A percentile compares a stretch with the other conserved stretches of the same genome.
Evolutionary conservation across 2,888 invertebrate species (phyloP).

Genomic region (Euplexia lucipara): DNA sequence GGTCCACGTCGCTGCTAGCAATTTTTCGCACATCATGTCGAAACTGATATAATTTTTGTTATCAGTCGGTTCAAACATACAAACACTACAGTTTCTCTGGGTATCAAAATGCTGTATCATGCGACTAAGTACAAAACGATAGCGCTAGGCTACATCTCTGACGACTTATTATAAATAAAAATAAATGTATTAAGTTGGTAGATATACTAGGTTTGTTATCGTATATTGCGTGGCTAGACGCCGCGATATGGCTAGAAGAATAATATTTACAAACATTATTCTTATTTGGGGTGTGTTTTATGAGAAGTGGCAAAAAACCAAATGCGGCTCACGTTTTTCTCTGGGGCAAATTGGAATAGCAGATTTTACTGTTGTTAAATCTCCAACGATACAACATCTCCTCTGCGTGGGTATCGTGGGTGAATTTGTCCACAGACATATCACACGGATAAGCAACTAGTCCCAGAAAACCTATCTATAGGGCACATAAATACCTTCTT

Average conservation of each 20-base stretch:
- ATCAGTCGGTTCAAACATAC: conserved; percentile 58
- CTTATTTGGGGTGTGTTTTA: too few relatives aligned
- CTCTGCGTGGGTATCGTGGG: neutral
- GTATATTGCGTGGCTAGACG: conserved; percentile 51
- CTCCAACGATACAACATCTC: neutral
- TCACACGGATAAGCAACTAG: neutral
- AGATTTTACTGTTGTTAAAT: conserved; percentile 1
- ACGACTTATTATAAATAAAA: conserved; percentile 42
- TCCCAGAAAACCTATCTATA: neutral
- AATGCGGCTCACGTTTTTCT: neutral
- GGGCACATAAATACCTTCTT: neutral
- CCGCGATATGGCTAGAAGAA: conserved; percentile 31
- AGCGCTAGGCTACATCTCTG: conserved; percentile 47
- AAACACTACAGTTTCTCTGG: conserved; percentile 53
- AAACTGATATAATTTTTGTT: conserved; percentile 60
- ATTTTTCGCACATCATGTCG: conserved; percentile 54
- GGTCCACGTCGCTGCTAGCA: conserved; percentile 23
- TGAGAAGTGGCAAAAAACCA: conserved; percentile 12
- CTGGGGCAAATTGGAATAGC: neutral
- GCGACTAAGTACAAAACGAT: conserved; percentile 58
- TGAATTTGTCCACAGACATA: neutral
- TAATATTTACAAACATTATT: neutral
- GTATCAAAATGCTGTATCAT: conserved; percentile 58
- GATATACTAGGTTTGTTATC: conserved; percentile 46
- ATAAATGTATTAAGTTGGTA: conserved; percentile 17